Percentiles rank a stretch among this genome's conserved stretches.
phyloP scores from a whole-genome alignment of 1,140 invertebrate species.

The Aphis craccivora region DNA sequence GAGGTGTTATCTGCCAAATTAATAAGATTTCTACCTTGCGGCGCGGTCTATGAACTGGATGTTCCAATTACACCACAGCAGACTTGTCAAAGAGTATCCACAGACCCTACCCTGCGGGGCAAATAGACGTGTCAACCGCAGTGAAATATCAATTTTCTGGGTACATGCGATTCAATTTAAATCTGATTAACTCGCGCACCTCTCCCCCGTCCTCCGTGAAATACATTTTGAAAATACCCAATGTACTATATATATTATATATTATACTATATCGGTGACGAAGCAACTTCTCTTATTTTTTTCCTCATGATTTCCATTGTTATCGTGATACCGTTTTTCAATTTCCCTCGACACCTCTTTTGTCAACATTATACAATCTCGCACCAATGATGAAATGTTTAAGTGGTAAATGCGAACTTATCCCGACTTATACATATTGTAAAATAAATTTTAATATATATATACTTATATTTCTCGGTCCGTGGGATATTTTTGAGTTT shows the following conservation, averaged over 20 bases:
- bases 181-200: slow-evolving; percentile 42
- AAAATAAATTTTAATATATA: not conserved
- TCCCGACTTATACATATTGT: not conserved
- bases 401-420: slow-evolving; percentile 4
- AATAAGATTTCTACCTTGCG: slow-evolving; percentile 46
- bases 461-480: not conserved
- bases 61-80: slow-evolving; percentile 55
- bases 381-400: slow-evolving; percentile 32
- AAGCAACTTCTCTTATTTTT: slow-evolving; percentile 26
- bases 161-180: slow-evolving; percentile 58
- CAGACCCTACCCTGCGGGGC: not conserved
- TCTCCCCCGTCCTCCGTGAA: not conserved
- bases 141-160: slow-evolving; percentile 57
- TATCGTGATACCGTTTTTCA: slow-evolving; percentile 48
- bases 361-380: slow-evolving; percentile 46
- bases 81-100: slow-evolving; percentile 58
- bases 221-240: slow-evolving; percentile 53
- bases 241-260: not conserved
- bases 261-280: slow-evolving; percentile 9
- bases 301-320: slow-evolving; percentile 39
- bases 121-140: slow-evolving; percentile 57
- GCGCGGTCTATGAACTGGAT: slow-evolving; percentile 9
- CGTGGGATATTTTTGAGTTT: not conserved
- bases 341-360: slow-evolving; percentile 47
- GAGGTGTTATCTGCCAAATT: slow-evolving; percentile 55